phyloP scores from a whole-genome alignment of 2,113 vertebrate species.

The Heloderma charlesbogerti region DNA sequence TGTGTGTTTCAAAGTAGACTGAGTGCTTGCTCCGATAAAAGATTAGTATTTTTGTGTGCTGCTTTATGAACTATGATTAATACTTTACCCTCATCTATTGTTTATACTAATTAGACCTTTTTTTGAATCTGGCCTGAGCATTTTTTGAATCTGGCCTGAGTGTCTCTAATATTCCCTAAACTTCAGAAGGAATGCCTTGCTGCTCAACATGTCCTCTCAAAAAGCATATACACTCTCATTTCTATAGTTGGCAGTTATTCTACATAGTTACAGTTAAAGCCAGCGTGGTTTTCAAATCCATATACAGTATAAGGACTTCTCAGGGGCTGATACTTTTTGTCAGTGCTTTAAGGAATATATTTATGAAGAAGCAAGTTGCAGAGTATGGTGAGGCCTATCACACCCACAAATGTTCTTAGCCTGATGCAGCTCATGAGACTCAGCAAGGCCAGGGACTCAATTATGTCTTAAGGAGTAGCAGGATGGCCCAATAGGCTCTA shows the following conservation, averaged over 20 bases:
- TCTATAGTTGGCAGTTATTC: background rate
- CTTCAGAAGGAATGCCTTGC: background rate
- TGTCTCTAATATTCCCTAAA: background rate
- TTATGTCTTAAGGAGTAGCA: background rate
- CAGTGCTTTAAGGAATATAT: background rate
- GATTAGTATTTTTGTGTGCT: background rate
- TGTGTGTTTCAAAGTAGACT: conserved; percentile 24
- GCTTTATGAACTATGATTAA: background rate
- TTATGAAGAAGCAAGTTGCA: background rate
- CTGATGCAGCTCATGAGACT: background rate
- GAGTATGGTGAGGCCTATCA: background rate
- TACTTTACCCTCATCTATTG: background rate
- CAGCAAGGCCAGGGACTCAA: background rate
- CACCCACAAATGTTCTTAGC: background rate
- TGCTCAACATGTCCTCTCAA: background rate
- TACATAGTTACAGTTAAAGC: background rate
- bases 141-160: conserved; percentile 6
- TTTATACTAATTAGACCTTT: background rate
- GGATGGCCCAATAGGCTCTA: background rate
- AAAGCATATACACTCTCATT: background rate
- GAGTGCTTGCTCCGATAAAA: background rate
- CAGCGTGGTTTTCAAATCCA: background rate
- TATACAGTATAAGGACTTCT: background rate
- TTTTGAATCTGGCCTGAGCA: background rate
- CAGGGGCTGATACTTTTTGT: background rate